Evolutionary conservation across 1,140 invertebrate species (phyloP), one percentile per base, ranked within the genome.

Genomic region (Diorhabda sublineata): DNA sequence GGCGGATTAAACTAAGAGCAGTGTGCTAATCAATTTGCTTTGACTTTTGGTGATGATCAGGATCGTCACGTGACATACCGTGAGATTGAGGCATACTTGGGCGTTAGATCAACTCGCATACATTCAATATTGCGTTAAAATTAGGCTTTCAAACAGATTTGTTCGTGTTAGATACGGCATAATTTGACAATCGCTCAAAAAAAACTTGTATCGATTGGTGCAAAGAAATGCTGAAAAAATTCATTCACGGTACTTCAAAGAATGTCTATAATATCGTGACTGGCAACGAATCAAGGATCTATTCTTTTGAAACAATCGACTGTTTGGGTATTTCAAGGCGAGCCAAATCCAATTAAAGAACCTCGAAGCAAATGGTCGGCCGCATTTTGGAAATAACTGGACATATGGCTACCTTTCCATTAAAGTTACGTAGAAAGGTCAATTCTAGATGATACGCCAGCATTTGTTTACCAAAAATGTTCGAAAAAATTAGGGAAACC

Each of bases 141-240:
- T 75, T 73, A 73, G 45, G 67, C 8, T 52, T 6, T 52, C 5
- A 52, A 71, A 76, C 76, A 74, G 58, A 68, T 75, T 74, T 75
- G 74, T 71, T 74, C 71, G 42, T 68, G 68, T 74, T 77, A 69
- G 70, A 77, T 77, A 8, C 66, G 65, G 41, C 72, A 77, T 65
- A 74, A 77, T 71, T 73, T 77, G 68, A 72, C 70, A 73, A 68
- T 58, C 11, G 66, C 43, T 72, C 75, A 76, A 75, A 77, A 77
- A 73, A 67, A 74, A 47, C 61, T 74, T 67, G 66, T 70, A 64
- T 72, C 67, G 66, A 72, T 76, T 74, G 74, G 73, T 74, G 63
- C 59, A 74, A 70, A 64, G 60, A 74, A 75, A 76, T 75, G 68
- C 41, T 70, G 5, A 67, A 71, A 61, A 74, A 72, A 71, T 73